Evolutionary conservation across 2,888 invertebrate species (phyloP), one percentile per base, ranked within the genome.

Genomic region (Linnaemya tessellans): DNA sequence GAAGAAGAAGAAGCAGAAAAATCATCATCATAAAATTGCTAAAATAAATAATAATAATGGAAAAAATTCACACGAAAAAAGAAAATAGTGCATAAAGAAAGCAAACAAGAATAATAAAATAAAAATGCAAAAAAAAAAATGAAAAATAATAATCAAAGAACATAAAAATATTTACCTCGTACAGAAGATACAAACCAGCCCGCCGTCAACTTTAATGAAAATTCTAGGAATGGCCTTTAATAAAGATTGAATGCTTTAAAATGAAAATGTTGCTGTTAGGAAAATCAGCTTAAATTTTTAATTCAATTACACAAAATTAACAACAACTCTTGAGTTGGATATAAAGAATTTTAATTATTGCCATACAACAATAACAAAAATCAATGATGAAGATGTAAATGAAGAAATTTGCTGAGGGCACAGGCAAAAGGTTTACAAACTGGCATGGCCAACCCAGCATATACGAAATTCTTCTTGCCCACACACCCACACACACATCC

Each of bases 341-440:
- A 35, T 46, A 75, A 38, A 18, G 56, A 82, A 78, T 58, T 83
- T 65, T 77, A 65, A 83, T 83, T 73, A 78, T 62, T 79, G 70
- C 54, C 43, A 65, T 22, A 60, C 67, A 74, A 81, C 22, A 70
- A 41, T 35, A 77, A 67, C 10, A 46, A 88, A 89, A 89, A 88
- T 88, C 88, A 88, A 88, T 88, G 88, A 65, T 74, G 70, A 54
- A 77, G 49, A 30, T 54, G 18, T 71, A 70, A 68, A 49, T 80
- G 86, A 86, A 70, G n/a, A 88, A 88, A 15, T 87, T 88, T 88
- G 87, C 88, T 87, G 83, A 86, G 65, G 87, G 86, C 86, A 73
- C 2, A 60, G 68, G 73, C 62, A 87, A 78, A 46, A 60, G 65
- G 41, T 30, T 68, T 73, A 73, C 77, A 87, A 87, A 18, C 51